Evolutionary conservation across 2,888 invertebrate genomes (phyloP).

Genomic region (Prosopocoilus inquinatus): DNA sequence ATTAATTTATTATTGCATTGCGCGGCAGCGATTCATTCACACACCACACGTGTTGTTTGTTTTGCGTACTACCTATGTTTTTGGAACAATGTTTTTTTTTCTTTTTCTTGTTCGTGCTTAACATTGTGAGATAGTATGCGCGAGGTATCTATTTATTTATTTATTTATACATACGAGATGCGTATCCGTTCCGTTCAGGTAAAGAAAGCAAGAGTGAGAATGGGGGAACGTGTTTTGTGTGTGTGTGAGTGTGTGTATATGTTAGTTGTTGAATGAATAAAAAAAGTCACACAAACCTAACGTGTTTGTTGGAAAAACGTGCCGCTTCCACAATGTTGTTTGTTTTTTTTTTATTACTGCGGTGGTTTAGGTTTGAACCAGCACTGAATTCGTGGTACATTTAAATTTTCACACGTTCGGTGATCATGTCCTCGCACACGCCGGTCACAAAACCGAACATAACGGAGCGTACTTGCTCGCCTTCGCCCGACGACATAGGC

Average conservation of each 20-base stretch:
- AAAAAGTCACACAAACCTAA: neutral
- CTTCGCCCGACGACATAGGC: slow-evolving; percentile 18
- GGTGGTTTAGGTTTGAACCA: too few relatives aligned
- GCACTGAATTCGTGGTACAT: neutral
- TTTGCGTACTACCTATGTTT: neutral
- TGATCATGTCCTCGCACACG: slow-evolving; percentile 10
- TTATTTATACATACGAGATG: slow-evolving; percentile 5
- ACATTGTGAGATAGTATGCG: too few relatives aligned
- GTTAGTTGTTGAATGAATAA: slow-evolving; percentile 1
- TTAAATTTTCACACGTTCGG: slow-evolving; percentile 12
- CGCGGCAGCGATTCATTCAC: slow-evolving; percentile 6
- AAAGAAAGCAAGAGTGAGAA: slow-evolving; percentile 8
- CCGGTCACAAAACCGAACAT: slow-evolving; percentile 14
- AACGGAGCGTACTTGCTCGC: slow-evolving; percentile 9
- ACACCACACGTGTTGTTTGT: slow-evolving; percentile 1
- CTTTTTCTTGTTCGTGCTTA: too few relatives aligned
- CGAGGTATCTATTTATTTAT: neutral
- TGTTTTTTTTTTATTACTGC: too few relatives aligned
- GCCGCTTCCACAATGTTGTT: too few relatives aligned
- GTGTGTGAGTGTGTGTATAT: too few relatives aligned
- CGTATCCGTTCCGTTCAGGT: slow-evolving; percentile 5
- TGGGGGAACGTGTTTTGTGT: neutral
- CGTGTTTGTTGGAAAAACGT: too few relatives aligned
- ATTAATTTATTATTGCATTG: slow-evolving; percentile 4
- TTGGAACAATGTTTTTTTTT: neutral